Conservation (phyloP, 1,140 invertebrate species). For the Pantala flavescens region DNA sequence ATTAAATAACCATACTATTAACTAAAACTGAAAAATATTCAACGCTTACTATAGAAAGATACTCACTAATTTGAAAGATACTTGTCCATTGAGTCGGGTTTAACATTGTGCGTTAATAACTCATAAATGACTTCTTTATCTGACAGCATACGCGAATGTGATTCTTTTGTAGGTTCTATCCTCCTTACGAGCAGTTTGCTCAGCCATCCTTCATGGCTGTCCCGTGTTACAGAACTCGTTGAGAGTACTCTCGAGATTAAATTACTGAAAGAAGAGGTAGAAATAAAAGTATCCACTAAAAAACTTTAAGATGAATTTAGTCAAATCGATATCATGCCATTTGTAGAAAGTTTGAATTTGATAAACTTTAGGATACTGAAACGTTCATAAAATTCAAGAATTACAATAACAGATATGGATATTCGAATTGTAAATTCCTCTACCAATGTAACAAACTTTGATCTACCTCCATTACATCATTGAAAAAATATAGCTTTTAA, state of each 20-base stretch:
- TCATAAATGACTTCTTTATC: constrained; percentile 92
- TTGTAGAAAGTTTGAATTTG: no score
- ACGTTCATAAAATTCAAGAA: no score
- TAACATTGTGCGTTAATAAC: constrained; percentile 86
- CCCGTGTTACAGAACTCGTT: neutral
- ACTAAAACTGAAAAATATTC: constrained; percentile 15
- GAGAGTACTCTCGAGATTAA: neutral
- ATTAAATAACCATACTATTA: constrained; percentile 17
- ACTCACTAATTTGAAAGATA: constrained; percentile 89
- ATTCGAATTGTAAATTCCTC: no score
- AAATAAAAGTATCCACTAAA: no score
- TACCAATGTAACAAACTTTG: no score
- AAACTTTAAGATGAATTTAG: no score
- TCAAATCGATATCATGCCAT: no score
- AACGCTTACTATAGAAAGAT: constrained; percentile 19
- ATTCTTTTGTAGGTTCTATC: constrained; percentile 89
- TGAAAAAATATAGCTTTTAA: no score
- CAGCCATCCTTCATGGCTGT: constrained; percentile 65
- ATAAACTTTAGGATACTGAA: no score
- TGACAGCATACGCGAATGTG: constrained; percentile 87
- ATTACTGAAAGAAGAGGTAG: no score
- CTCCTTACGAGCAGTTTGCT: constrained; percentile 79
- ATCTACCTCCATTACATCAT: no score
- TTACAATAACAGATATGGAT: no score
- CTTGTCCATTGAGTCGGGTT: constrained; percentile 71